Evolutionary conservation across 2,113 vertebrate species (phyloP).

Genomic region (Daphoenositta chrysoptera): DNA sequence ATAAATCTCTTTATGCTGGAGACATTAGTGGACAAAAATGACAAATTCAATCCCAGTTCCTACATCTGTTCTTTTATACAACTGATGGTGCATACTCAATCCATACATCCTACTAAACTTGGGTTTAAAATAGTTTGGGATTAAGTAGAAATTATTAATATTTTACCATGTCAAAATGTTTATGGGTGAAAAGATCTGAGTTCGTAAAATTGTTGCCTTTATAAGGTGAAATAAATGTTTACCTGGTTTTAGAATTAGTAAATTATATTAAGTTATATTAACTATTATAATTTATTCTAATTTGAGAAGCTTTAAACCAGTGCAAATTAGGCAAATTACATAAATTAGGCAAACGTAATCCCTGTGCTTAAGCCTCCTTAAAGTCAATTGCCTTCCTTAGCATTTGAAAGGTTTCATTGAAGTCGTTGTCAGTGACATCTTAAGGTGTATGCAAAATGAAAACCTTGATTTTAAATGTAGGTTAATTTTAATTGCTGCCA

Average conservation of each 20-base stretch:
- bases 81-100: background rate
- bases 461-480: background rate
- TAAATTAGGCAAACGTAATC: background rate
- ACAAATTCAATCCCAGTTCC: background rate
- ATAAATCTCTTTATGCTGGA: background rate
- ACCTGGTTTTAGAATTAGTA: background rate
- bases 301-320: background rate
- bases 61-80: background rate
- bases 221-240: background rate
- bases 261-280: background rate
- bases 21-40: background rate
- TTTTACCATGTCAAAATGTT: slow-evolving; percentile 7
- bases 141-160: background rate
- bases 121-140: background rate
- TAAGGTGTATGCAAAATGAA: background rate
- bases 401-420: background rate
- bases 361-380: background rate
- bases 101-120: background rate
- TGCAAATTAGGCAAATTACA: background rate
- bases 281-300: background rate
- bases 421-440: background rate
- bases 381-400: background rate
- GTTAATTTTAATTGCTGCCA: background rate
- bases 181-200: background rate
- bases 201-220: slow-evolving; percentile 15